Evolutionary conservation across 1,140 invertebrate species (phyloP).

Genomic region (Stegodyphus mimosarum): DNA sequence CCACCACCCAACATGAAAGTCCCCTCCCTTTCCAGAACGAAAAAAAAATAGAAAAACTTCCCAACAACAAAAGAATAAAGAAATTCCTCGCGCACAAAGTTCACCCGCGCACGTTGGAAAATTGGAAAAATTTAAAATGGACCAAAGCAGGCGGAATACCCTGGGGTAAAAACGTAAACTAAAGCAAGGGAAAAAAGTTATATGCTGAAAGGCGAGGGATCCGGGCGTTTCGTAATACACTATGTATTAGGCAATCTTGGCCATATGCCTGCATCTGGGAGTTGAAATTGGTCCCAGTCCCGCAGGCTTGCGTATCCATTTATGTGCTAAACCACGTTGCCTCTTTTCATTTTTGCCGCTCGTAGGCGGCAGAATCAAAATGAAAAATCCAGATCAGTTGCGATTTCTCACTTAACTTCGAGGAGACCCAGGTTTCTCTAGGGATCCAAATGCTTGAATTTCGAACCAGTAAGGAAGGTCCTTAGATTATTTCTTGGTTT

Average conservation of each 20-base stretch:
- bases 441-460: neutral
- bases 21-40: neutral
- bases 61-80: neutral
- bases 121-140: conserved; percentile 3
- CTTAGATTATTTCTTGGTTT: neutral
- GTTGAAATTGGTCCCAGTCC: neutral
- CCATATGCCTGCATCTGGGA: neutral
- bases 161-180: neutral
- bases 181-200: neutral
- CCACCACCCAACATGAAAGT: neutral
- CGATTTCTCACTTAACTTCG: neutral
- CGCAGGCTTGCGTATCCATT: neutral
- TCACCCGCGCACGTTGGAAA: neutral
- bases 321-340: neutral
- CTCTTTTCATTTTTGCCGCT: neutral
- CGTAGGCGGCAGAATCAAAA: neutral
- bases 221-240: neutral
- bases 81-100: neutral
- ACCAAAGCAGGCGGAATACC: neutral
- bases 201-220: too few relatives aligned
- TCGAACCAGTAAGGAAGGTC: neutral
- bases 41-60: neutral
- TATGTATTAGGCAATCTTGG: conserved; percentile 2
- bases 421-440: neutral
- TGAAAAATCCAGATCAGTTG: conserved; percentile 2